Conservation (phyloP, 2,888 invertebrate genomes). For the Zaprionus lineosus region DNA sequence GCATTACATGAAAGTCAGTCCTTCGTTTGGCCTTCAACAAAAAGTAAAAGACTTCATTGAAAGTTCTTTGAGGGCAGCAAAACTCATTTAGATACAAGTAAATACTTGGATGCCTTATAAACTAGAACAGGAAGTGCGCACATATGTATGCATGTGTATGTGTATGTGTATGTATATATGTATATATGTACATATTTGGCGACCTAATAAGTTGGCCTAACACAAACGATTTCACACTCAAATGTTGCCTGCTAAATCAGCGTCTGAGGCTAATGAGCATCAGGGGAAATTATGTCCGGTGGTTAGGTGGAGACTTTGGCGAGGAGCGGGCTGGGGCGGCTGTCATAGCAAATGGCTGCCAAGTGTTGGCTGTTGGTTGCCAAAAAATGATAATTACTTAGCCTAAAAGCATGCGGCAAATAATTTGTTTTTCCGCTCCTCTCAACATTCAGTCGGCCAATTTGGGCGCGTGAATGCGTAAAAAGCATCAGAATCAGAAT, state of each 20-base stretch:
- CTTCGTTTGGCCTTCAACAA: too few relatives aligned
- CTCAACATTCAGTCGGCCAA: slow-evolving; percentile 44
- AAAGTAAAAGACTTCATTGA: too few relatives aligned
- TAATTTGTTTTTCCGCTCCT: slow-evolving; percentile 49
- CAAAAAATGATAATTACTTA: slow-evolving; percentile 65
- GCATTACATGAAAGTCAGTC: too few relatives aligned
- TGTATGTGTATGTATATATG: neutral
- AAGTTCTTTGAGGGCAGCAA: too few relatives aligned
- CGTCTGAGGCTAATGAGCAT: slow-evolving; percentile 59
- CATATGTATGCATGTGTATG: neutral
- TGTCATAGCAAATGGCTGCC: slow-evolving; percentile 39
- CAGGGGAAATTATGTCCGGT: slow-evolving; percentile 64
- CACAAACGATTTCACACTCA: slow-evolving; percentile 68
- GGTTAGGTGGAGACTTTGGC: slow-evolving; percentile 24
- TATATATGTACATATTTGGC: slow-evolving; percentile 61
- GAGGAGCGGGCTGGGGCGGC: too few relatives aligned
- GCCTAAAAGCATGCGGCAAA: slow-evolving; percentile 52
- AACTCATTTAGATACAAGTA: too few relatives aligned
- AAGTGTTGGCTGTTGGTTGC: slow-evolving; percentile 49
- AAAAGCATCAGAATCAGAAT: slow-evolving; percentile 48
- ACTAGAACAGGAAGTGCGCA: too few relatives aligned
- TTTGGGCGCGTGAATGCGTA: slow-evolving; percentile 70
- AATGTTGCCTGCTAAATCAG: slow-evolving; percentile 37
- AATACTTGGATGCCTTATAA: too few relatives aligned
- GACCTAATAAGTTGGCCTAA: too few relatives aligned